phyloP scores from a whole-genome alignment of 1,140 invertebrate species.

The Zaprionus taronus region DNA sequence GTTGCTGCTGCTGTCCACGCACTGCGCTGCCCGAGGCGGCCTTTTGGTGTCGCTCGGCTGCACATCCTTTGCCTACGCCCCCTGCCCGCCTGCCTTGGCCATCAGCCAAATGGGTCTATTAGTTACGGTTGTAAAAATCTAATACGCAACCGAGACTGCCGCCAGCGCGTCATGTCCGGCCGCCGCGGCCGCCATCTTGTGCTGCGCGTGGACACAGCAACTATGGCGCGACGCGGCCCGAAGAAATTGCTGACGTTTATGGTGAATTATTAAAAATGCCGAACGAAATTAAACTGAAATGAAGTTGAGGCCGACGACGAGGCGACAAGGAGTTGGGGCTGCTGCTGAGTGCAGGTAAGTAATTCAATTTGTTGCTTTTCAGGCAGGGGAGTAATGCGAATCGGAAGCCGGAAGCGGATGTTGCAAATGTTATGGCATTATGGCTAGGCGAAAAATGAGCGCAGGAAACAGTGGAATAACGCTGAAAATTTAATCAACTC shows the following conservation, averaged over 20 bases:
- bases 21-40: constrained; percentile 1
- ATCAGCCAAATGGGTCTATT: constrained; percentile 82
- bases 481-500: constrained; percentile 79
- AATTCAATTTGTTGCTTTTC: constrained; percentile 55
- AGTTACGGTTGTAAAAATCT: constrained; percentile 83
- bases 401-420: constrained; percentile 79
- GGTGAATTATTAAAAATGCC: constrained; percentile 83
- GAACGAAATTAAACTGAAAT: constrained; percentile 74
- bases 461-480: constrained; percentile 66
- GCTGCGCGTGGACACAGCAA: constrained; percentile 16
- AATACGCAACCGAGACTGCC: constrained; percentile 74
- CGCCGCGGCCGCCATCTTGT: constrained; percentile 12
- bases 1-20: constrained; percentile 30
- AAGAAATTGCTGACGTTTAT: constrained; percentile 72
- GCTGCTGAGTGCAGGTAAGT: constrained; percentile 74
- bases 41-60: constrained; percentile 31
- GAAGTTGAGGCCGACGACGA: constrained; percentile 35
- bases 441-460: constrained; percentile 53
- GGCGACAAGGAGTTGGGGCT: not conserved
- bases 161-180: constrained; percentile 52
- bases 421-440: constrained; percentile 71
- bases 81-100: constrained; percentile 59
- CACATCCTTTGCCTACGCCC: constrained; percentile 36
- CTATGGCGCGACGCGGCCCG: constrained; percentile 36
- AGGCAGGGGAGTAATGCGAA: constrained; percentile 59